Base-by-base conservation (phyloP, 2,113 vertebrate species). In the Chaetodon auriga region DNA sequence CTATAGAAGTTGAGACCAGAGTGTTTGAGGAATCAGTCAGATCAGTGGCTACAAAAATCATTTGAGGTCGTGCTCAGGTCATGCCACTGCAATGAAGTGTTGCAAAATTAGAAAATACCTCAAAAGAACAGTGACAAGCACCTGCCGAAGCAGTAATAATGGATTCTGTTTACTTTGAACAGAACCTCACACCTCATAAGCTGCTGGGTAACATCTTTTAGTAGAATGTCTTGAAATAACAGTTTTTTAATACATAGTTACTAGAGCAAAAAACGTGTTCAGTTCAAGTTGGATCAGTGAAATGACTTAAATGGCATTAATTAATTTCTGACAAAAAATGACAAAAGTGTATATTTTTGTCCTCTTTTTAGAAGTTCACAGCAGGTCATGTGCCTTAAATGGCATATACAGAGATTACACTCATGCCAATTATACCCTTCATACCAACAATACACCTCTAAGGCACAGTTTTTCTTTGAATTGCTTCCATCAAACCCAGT, bases 401-500 rank as follows among this genome's bases (percentile, higher is more conserved):
- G 38, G 57, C 63, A 30, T 21, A 69, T 48, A 9, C 9, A 46
- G 36, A 85, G 41, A 73, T 49, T 9, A 68, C 5, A 48, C 23
- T 61, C 8, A 19, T 78, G 35, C 5, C 55, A 43, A 51, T 21
- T 49, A 51, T 48, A 69, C 7, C 63, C 36, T 73, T 53, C 0
- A 41, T 2, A 78, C 35, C 12, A 23, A 36, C 49, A 63, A 63
- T 43, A 75, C 46, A 84, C 55, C 70, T 90, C 74, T 87, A 87
- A 89, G 92, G 87, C 92, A 92, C 86, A 84, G 79, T 87, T 84
- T 71, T 18, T 71, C 11, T 72, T 80, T 45, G 3, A 46, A 58
- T 62, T 21, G 21, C 73, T 38, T 69, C 14, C 38, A 69, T 95
- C 95, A 98, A 14, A 99, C 97, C 96, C 97, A 98, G 46, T 96